These are phyloP conservation scores for Rhadina sibilatrix DNA, from an alignment of 2,113 vertebrate genomes.

Conservation along the genomic window DNA sequence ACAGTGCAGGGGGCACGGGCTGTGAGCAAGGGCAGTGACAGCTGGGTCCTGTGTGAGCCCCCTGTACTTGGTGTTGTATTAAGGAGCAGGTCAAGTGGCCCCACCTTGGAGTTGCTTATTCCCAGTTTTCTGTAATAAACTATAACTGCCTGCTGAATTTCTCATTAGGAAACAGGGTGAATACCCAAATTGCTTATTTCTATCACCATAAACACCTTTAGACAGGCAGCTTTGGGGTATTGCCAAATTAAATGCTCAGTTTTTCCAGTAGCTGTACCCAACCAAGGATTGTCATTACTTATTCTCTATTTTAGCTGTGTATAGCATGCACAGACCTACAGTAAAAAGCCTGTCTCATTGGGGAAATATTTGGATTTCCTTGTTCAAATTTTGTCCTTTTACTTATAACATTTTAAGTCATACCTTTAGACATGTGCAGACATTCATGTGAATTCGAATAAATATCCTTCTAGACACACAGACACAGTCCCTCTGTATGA, in stretches of 20 bases:
- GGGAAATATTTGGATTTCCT: not conserved
- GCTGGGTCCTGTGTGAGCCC: not conserved
- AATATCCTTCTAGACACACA: not conserved
- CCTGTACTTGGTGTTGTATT: not conserved
- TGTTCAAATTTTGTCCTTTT: not conserved
- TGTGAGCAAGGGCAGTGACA: not conserved
- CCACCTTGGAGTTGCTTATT: not conserved
- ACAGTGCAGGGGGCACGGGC: rapidly evolving
- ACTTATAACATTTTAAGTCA: not conserved
- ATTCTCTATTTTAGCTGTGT: not conserved
- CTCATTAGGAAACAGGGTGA: not conserved
- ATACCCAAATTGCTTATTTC: not conserved
- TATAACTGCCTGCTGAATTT: not conserved
- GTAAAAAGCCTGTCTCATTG: not conserved
- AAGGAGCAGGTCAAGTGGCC: not conserved
- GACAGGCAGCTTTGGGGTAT: not conserved
- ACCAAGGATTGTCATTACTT: not conserved
- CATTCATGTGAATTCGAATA: not conserved
- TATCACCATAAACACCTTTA: not conserved
- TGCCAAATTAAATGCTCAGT: not conserved
- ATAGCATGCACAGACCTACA: not conserved
- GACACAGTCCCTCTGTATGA: not conserved
- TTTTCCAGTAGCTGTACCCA: not conserved
- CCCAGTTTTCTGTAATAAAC: not conserved
- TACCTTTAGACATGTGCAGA: not conserved